phyloP scores from a whole-genome alignment of 2,888 invertebrate species.

The Sphaerophoria taeniata region DNA sequence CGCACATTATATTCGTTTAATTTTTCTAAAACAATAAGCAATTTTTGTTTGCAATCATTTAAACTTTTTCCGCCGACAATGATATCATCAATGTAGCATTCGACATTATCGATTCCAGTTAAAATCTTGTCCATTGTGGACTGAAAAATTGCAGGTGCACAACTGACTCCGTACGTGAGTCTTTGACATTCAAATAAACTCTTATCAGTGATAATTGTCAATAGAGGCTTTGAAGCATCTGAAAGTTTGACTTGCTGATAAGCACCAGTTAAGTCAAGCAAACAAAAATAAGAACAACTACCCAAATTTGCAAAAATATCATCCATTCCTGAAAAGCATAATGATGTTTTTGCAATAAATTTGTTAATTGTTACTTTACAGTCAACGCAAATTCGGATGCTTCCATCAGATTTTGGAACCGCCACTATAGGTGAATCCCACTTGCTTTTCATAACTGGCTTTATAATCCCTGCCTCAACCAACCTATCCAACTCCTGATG shows the following conservation, averaged over 20 bases:
- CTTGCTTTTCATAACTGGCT: slow-evolving; percentile 62
- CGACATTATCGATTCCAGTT: background rate
- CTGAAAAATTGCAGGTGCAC: slow-evolving; percentile 5
- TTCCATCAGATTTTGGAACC: slow-evolving; percentile 75
- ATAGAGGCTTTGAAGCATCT: slow-evolving; percentile 7
- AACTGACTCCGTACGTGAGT: slow-evolving; percentile 21
- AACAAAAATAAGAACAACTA: slow-evolving; percentile 34
- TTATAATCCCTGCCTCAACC: slow-evolving; percentile 19
- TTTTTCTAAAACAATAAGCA: slow-evolving; percentile 42
- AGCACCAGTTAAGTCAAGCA: slow-evolving; percentile 30
- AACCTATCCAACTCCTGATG: slow-evolving; percentile 64
- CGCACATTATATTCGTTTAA: slow-evolving; percentile 46
- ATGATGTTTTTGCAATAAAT: slow-evolving; percentile 69
- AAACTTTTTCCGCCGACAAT: slow-evolving; percentile 37
- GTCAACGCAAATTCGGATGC: slow-evolving; percentile 72
- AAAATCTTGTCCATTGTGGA: slow-evolving; percentile 28
- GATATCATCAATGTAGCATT: slow-evolving; percentile 62
- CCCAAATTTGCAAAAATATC: slow-evolving; percentile 40
- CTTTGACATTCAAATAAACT: slow-evolving; percentile 27
- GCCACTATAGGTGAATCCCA: slow-evolving; percentile 78
- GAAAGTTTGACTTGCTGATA: slow-evolving; percentile 36
- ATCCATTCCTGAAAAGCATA: slow-evolving; percentile 70
- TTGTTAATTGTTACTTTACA: slow-evolving; percentile 74
- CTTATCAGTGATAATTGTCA: slow-evolving; percentile 37
- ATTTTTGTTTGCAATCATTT: slow-evolving; percentile 38